Percentiles rank a stretch among this genome's conserved stretches.
These are phyloP conservation scores for Platycercus adscitus DNA, from an alignment of 2,113 vertebrate species.

Conservation along the genomic window DNA sequence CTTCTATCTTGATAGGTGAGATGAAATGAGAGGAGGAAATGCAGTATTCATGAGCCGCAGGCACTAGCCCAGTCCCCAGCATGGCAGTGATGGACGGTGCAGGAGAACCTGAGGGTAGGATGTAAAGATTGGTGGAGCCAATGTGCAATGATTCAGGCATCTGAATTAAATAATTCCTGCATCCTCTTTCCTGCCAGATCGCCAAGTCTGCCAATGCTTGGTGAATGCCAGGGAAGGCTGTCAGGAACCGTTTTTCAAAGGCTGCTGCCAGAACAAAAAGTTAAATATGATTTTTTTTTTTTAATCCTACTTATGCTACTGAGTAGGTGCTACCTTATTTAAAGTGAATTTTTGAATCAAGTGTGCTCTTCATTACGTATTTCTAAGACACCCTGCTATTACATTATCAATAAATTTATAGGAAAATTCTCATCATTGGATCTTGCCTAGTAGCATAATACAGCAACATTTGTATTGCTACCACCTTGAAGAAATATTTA, in stretches of 20 bases:
- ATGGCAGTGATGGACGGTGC: neutral
- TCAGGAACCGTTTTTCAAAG: conserved; percentile 9
- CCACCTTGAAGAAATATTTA: neutral
- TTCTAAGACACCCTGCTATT: neutral
- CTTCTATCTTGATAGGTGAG: conserved; percentile 15
- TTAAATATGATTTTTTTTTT: neutral
- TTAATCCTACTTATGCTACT: neutral
- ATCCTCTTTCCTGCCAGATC: conserved; percentile 25
- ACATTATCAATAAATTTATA: neutral
- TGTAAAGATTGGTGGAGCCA: neutral
- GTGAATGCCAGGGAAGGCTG: conserved; percentile 6
- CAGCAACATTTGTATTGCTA: neutral
- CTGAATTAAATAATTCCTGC: conserved; percentile 6
- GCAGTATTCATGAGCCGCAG: conserved; percentile 4
- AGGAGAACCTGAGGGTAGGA: neutral
- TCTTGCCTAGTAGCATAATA: neutral
- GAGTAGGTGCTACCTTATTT: neutral
- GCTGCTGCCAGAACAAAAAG: neutral
- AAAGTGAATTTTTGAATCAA: neutral
- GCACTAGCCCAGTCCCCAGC: conserved; percentile 2
- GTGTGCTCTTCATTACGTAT: neutral
- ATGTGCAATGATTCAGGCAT: neutral
- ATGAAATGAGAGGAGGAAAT: neutral
- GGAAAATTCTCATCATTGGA: neutral
- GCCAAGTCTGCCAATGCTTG: conserved; percentile 36